Base-by-base conservation (phyloP, 1,140 invertebrate species). In the Nasonia vitripennis region DNA sequence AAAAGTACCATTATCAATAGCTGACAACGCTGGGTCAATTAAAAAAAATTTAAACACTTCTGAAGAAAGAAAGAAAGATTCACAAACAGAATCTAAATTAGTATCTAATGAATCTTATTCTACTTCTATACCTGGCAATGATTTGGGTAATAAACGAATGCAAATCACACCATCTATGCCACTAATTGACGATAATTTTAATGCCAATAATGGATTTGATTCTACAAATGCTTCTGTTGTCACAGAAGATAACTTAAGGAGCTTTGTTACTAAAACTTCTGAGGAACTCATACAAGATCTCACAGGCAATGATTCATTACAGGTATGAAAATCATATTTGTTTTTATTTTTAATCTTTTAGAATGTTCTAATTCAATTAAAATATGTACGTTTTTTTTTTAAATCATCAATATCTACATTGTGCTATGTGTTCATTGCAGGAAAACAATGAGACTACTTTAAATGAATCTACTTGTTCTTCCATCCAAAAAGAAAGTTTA, bases 121-220 rank as follows among this genome's bases (percentile, higher is more conserved):
- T 3, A 91, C 92, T 81, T 90, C 93, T 6, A 90, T 93, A 86
- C 87, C 91, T 14, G 90, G 90, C 31, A 90, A 87, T 83, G 67
- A 89, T 91, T 62, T 70, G 14, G 17, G 17, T n/a, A 20, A 81
- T 77, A 81, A 71, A 20, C 67, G 70, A 23, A 62, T 45, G 27
- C 92, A 93, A 85, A 90, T 90, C 5, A 92, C 92, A 27, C 92
- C 92, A 3, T 93, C 92, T 7, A 93, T 93, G 93, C 92, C 92
- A 20, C 92, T 93, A 68, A 93, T 93, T 71, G 93, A 93, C 73
- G 92, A 93, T 48, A 83, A 86, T 27, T 93, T 77, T 37, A 85
- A 75, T 68, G 55, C 67, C 14, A 85, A 80, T 67, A 85, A 74
- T 85, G 68, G 68, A 74, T 85, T 79, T 80, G 78, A 85, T 80